phyloP scores from a whole-genome alignment of 2,113 vertebrate species.

The Salminus brasiliensis region DNA sequence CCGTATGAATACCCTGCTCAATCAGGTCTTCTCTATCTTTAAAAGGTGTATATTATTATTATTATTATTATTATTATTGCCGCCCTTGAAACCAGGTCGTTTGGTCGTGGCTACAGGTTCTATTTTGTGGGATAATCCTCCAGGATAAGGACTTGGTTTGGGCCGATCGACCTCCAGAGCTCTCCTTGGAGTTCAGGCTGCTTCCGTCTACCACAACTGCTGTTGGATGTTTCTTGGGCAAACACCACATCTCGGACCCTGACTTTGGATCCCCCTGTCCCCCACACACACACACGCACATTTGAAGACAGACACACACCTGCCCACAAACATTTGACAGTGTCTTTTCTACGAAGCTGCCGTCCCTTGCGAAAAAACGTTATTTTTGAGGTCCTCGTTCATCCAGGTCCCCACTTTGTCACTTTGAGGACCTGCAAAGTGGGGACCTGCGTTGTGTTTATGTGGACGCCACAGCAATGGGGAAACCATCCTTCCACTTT shows the following conservation, averaged over 20 bases:
- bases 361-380: neutral
- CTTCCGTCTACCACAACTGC: too few relatives aligned
- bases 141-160: too few relatives aligned
- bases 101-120: neutral
- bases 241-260: neutral
- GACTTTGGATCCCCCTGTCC: neutral
- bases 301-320: too few relatives aligned
- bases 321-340: neutral
- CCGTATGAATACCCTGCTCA: neutral
- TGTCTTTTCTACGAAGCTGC: neutral
- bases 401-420: neutral
- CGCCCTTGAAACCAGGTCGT: neutral
- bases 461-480: neutral
- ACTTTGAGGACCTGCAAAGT: neutral
- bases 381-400: neutral
- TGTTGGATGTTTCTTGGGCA: neutral
- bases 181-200: neutral
- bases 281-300: neutral
- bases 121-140: neutral
- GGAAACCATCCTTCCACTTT: conserved; percentile 40
- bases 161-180: neutral
- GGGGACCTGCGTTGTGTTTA: neutral
- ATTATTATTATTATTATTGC: neutral
- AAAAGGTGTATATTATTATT: neutral
- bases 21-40: neutral